Evolutionary conservation across 1,140 invertebrate species (phyloP).

Genomic region (Drosophila novamexicana): DNA sequence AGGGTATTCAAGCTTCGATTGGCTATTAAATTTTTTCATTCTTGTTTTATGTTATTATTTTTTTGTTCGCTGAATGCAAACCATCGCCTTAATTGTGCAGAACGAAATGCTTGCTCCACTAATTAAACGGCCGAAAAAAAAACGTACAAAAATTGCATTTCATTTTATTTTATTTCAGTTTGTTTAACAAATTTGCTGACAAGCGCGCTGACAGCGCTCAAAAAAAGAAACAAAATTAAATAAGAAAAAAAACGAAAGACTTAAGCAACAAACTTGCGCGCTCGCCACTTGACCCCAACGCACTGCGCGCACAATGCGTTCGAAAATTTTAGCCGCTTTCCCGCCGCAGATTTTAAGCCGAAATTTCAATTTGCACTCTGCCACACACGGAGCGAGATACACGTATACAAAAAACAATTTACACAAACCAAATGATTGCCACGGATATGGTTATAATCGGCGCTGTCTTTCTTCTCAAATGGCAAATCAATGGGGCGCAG

Average conservation of each 20-base stretch:
- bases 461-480: conserved; percentile 45
- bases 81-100: conserved; percentile 72
- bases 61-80: conserved; percentile 46
- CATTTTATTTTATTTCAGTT: conserved; percentile 74
- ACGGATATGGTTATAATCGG: conserved; percentile 51
- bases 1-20: conserved; percentile 18
- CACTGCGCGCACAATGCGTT: conserved; percentile 46
- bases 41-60: conserved; percentile 31
- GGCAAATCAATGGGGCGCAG: conserved; percentile 41
- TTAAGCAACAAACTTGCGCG: conserved; percentile 72
- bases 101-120: conserved; percentile 53
- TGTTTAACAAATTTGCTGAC: conserved; percentile 80
- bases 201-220: conserved; percentile 70
- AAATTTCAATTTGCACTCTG: conserved; percentile 68
- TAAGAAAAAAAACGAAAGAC: conserved; percentile 63
- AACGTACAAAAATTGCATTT: conserved; percentile 44
- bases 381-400: conserved; percentile 58
- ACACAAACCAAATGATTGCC: conserved; percentile 19
- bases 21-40: not conserved
- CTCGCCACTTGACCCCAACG: conserved; percentile 70
- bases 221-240: conserved; percentile 26
- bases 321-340: conserved; percentile 73
- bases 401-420: conserved; percentile 1
- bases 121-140: conserved; percentile 39
- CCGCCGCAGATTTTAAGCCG: conserved; percentile 57